Conservation (phyloP, 2,113 vertebrate genomes). For the Ursus arctos region DNA sequence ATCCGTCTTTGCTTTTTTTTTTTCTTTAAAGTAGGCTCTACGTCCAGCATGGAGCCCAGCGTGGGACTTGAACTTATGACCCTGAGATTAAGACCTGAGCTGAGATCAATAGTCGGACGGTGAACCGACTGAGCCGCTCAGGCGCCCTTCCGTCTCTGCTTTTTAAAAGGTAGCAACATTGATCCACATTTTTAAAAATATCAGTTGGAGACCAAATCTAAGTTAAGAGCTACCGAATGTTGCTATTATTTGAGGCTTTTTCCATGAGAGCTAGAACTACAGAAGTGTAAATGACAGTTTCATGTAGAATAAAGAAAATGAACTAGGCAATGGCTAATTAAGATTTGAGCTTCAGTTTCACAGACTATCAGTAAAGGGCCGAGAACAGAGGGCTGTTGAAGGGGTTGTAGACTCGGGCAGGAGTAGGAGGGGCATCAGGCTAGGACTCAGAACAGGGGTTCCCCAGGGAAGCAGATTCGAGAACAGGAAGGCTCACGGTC, state of each 20-base stretch:
- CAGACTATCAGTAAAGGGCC: not conserved
- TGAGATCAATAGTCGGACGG: not conserved
- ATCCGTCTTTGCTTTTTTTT: not conserved
- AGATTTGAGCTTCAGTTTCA: not conserved
- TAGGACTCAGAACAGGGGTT: fast-evolving
- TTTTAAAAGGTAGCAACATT: not conserved
- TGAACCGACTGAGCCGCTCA: not conserved
- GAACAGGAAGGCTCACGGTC: too few relatives aligned
- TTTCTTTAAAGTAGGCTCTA: not conserved
- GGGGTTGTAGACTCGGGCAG: fast-evolving
- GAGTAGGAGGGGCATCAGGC: fast-evolving
- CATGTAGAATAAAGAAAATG: not conserved
- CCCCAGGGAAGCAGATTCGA: fast-evolving
- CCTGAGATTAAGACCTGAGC: not conserved
- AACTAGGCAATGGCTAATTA: not conserved
- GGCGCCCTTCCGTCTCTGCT: not conserved
- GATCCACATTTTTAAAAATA: not conserved
- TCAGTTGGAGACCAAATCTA: not conserved
- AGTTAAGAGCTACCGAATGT: not conserved
- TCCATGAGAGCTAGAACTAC: not conserved
- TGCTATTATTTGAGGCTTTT: not conserved
- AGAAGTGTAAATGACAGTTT: not conserved
- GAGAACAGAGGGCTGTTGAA: not conserved
- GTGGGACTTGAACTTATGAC: not conserved
- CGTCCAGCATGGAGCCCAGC: not conserved